phyloP scores from a whole-genome alignment of 2,113 vertebrate genomes.

The Corythoichthys intestinalis region DNA sequence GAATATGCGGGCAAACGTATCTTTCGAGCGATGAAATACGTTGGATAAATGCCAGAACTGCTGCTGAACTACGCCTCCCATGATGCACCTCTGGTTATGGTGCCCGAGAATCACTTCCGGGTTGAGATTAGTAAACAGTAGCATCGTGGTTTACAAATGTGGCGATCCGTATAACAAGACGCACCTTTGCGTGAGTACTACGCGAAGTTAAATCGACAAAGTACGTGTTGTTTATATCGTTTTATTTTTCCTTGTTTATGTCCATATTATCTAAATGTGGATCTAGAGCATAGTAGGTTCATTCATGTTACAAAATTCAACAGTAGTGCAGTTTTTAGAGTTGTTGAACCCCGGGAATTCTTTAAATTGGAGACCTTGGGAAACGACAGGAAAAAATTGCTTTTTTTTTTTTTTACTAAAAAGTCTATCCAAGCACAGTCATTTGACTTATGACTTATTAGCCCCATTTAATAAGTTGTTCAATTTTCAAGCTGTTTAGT shows the following conservation, averaged over 20 bases:
- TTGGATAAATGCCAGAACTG: rapidly evolving
- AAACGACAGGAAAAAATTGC: too few species aligned
- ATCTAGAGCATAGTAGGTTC: not conserved
- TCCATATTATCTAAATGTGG: not conserved
- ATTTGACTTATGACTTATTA: too few species aligned
- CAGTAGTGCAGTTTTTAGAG: too few species aligned
- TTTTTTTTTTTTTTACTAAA: too few species aligned
- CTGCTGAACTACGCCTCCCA: slow-evolving; percentile 43
- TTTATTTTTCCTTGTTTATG: not conserved
- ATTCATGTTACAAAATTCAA: not conserved
- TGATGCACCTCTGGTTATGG: not conserved
- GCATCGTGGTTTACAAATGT: slow-evolving; percentile 17
- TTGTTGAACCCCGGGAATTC: too few species aligned
- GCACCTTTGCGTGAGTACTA: rapidly evolving
- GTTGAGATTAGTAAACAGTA: not conserved
- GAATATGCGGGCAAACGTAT: not conserved
- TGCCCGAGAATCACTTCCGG: slow-evolving; percentile 42
- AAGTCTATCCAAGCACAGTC: too few species aligned
- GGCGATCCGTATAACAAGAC: rapidly evolving
- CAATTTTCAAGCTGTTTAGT: too few species aligned
- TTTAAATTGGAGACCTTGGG: too few species aligned
- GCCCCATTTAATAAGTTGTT: too few species aligned
- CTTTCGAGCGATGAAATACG: not conserved
- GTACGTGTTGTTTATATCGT: slow-evolving; percentile 5
- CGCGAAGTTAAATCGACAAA: slow-evolving; percentile 3